These are phyloP conservation scores for Deroplatys truncata DNA, from an alignment of 2,888 invertebrate species.

Conservation along the genomic window DNA sequence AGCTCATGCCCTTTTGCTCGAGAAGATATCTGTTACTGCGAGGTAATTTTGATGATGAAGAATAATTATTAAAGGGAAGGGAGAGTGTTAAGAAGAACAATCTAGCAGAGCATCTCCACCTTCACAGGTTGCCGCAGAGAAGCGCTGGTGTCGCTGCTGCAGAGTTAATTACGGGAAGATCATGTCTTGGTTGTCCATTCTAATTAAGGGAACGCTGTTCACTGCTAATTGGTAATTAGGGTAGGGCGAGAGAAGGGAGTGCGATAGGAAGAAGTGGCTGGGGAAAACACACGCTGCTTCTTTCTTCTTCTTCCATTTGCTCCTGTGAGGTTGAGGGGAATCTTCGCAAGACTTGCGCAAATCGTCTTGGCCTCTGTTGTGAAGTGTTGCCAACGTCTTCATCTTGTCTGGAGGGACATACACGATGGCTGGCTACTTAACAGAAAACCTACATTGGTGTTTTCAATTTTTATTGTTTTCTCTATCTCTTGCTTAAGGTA, in stretches of 20 bases:
- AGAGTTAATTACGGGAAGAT: neutral
- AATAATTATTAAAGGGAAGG: neutral
- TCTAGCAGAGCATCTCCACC: neutral
- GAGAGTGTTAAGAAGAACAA: neutral
- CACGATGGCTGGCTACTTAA: neutral
- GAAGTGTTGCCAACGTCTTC: neutral
- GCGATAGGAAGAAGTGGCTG: neutral
- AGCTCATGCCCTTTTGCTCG: neutral
- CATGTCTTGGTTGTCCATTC: conserved; percentile 11
- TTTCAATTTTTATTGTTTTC: neutral
- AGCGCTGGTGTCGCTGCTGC: neutral
- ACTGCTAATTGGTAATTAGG: conserved; percentile 13
- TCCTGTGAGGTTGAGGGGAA: neutral
- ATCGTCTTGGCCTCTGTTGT: neutral
- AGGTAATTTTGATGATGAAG: neutral
- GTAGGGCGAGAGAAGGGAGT: neutral
- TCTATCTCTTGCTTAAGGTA: neutral
- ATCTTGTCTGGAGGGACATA: neutral
- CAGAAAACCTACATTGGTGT: neutral
- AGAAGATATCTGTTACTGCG: neutral
- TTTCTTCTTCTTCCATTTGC: neutral
- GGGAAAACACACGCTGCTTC: neutral
- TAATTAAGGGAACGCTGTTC: neutral
- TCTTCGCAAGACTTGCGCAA: neutral
- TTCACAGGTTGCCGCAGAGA: neutral